phyloP scores from a whole-genome alignment of 2,797 vertebrate species.

The Pseudomugil gertrudae region DNA sequence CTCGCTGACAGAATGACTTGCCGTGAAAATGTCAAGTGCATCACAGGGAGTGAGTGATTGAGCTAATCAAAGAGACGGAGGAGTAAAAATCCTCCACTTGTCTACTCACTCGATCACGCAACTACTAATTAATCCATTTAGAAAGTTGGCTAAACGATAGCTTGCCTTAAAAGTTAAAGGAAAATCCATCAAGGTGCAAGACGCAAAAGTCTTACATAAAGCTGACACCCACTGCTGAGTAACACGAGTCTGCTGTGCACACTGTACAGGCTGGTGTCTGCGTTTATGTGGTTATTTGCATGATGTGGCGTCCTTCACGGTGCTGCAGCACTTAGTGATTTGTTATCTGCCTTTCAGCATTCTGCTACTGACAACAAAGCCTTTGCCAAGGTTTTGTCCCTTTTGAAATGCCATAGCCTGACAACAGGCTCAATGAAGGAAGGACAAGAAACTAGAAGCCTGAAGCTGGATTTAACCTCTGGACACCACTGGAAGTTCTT shows the following conservation, averaged over 20 bases:
- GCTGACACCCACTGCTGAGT: background rate
- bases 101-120: conserved; percentile 51
- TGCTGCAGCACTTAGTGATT: conserved; percentile 54
- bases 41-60: conserved; percentile 78
- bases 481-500: conserved; percentile 43
- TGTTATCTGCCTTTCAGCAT: conserved; percentile 55
- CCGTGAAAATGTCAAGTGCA: conserved; percentile 79
- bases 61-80: conserved; percentile 76
- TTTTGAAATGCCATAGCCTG: conserved; percentile 69
- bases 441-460: conserved; percentile 43
- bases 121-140: conserved; percentile 58
- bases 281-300: conserved; percentile 54
- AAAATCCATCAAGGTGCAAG: conserved; percentile 13
- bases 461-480: conserved; percentile 67
- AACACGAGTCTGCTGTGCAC: conserved; percentile 21
- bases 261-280: conserved; percentile 37
- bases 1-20: conserved; percentile 75
- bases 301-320: conserved; percentile 68
- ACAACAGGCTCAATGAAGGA: conserved; percentile 49
- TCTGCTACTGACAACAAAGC: conserved; percentile 59
- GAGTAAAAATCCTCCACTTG: conserved; percentile 59
- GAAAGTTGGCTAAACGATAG: conserved; percentile 54
- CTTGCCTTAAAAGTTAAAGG: conserved; percentile 17
- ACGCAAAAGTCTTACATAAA: background rate
- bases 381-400: conserved; percentile 64